Conservation (phyloP, 2,113 vertebrate species). For the Sorex araneus region DNA sequence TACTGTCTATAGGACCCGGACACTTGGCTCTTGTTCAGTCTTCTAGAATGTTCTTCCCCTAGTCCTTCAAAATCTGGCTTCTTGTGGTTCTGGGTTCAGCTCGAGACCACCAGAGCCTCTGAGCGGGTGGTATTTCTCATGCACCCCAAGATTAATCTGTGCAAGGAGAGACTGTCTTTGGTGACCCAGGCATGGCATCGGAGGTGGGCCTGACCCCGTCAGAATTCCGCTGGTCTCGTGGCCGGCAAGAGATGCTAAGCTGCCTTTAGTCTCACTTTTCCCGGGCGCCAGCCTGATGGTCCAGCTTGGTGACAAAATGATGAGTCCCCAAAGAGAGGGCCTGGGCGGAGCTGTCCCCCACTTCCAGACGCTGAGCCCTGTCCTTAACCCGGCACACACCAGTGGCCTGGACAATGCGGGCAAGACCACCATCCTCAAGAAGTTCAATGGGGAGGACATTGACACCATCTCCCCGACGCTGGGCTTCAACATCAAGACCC, state of each 20-base stretch:
- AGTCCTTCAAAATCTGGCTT: no score
- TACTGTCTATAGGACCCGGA: not conserved
- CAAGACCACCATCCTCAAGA: slow-evolving; percentile 96
- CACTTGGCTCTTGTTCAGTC: no score
- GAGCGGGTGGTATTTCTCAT: not conserved
- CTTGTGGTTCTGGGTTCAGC: not conserved
- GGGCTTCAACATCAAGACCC: slow-evolving; percentile 96
- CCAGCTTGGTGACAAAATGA: no score
- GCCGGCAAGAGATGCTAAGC: no score
- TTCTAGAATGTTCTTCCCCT: no score
- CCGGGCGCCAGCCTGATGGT: no score
- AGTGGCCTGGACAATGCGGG: slow-evolving; percentile 96
- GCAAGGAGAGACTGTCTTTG: not conserved
- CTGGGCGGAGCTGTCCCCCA: not conserved
- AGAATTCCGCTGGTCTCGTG: no score
- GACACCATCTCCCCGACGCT: slow-evolving; percentile 95
- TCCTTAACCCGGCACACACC: slow-evolving; percentile 84
- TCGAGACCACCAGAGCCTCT: fast-evolving
- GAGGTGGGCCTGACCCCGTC: not conserved
- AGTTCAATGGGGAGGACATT: slow-evolving; percentile 95
- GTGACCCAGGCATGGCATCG: not conserved
- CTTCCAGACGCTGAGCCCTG: not conserved
- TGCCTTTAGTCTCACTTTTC: no score
- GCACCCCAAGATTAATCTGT: not conserved
- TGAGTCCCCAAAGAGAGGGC: not conserved